Base-by-base conservation (phyloP, 2,113 vertebrate species). In the Sula dactylatra region DNA sequence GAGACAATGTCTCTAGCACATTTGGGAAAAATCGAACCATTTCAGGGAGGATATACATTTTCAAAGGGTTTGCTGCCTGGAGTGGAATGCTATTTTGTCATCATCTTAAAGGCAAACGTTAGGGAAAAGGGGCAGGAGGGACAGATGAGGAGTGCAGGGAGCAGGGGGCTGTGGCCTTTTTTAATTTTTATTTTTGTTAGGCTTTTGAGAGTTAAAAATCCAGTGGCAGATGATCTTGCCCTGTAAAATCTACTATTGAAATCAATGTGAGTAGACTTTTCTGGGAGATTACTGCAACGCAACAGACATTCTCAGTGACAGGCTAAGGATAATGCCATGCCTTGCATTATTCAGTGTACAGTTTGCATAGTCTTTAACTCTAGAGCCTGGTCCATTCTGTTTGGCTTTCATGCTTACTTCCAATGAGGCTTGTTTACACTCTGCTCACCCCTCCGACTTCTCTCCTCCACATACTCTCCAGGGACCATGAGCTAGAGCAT, bases 1-100 rank as follows among this genome's bases (percentile, higher is more conserved):
- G 95, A 98, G 94, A 96, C 78, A 94, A 74, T 66, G 71, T 95
- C 89, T 96, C 91, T 91, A 90, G 96, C 93, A 77, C 62, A 92
- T 70, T 85, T 96, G 76, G 94, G 81, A 65, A 97, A 98, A 98
- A 94, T 24, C 12, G 86, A 96, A 94, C 47, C 12, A 26, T 97
- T 98, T 67, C 25, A 54, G 66, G 59, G 47, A 97, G 81, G 88
- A 88, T 88, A 73, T 26, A 73, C 8, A 38, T 95, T 94, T 96
- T 85, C 93, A 94, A 96, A 95, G 56, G 59, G 21, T 96, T 96
- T 55, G 6, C 88, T 92, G 64, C 49, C 70, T 87, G 83, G 49
- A 97, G 66, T 52, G 34, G 71, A 95, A 95, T 93, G 78, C 21
- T 79, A 66, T 94, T 96, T 96, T 40, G 17, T 93, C 73, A 58